Conservation (phyloP, 2,113 vertebrate species). For the Cariama cristata region DNA sequence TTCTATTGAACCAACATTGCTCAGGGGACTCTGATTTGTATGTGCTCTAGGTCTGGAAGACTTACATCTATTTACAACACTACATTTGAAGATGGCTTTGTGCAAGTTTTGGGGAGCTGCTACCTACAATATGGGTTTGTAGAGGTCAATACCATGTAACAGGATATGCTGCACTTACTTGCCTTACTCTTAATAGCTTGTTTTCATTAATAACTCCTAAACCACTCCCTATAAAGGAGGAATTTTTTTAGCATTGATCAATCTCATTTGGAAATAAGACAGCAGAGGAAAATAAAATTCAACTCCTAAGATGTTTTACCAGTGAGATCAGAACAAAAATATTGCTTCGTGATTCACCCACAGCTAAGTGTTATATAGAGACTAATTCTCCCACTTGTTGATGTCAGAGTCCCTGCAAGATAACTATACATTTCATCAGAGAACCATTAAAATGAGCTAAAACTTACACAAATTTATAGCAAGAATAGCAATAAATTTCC, state of each 20-base stretch:
- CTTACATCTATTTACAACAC: not conserved
- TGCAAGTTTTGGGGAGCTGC: not conserved
- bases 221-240: not conserved
- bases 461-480: not conserved
- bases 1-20: not conserved
- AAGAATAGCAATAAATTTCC: not conserved
- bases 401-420: not conserved
- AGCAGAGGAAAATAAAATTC: slow-evolving; percentile 12
- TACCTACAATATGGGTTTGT: not conserved
- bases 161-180: not conserved
- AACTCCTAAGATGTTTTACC: not conserved
- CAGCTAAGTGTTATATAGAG: not conserved
- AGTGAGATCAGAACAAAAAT: slow-evolving; percentile 3
- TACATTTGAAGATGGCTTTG: not conserved
- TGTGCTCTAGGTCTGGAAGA: not conserved
- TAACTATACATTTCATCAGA: not conserved
- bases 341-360: not conserved
- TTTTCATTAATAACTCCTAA: not conserved
- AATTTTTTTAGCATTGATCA: not conserved
- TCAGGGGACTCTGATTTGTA: not conserved
- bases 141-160: not conserved
- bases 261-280: not conserved
- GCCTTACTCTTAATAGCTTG: not conserved
- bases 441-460: not conserved
- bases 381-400: not conserved